Evolutionary conservation across 92 coral and sea anemone genomes (phyloP).

Genomic region (Meandrina meandrites): DNA sequence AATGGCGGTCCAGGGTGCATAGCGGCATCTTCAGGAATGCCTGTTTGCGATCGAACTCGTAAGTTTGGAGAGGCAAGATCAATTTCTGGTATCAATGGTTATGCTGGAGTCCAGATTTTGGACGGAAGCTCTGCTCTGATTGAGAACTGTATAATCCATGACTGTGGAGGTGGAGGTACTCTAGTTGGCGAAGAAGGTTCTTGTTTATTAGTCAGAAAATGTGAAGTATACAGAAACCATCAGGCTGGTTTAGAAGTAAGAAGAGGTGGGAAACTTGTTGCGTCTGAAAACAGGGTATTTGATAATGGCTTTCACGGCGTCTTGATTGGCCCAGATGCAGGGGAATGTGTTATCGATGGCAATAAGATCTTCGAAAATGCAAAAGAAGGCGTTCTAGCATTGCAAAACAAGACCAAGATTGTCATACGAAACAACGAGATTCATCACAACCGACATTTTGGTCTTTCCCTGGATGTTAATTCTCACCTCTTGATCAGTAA

Average conservation of each 20-base stretch:
- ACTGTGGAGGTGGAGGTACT: slow-evolving; percentile 68
- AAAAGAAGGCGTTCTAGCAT: slow-evolving; percentile 51
- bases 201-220: slow-evolving; percentile 38
- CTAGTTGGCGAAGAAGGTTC: slow-evolving; percentile 50
- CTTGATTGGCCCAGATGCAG: slow-evolving; percentile 49
- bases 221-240: slow-evolving; percentile 67
- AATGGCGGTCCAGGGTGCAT: slow-evolving; percentile 75
- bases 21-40: slow-evolving; percentile 38
- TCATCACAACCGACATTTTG: slow-evolving; percentile 70
- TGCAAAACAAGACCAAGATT: not conserved
- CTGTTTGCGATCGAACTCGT: slow-evolving; percentile 62
- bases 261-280: slow-evolving; percentile 59
- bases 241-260: slow-evolving; percentile 69
- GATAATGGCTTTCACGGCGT: slow-evolving; percentile 62
- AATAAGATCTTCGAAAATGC: slow-evolving; percentile 72
- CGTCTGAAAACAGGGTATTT: slow-evolving; percentile 56
- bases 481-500: slow-evolving; percentile 19
- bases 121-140: slow-evolving; percentile 36
- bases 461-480: slow-evolving; percentile 53
- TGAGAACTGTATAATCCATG: slow-evolving; percentile 58
- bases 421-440: slow-evolving; percentile 47
- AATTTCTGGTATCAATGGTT: slow-evolving; percentile 50
- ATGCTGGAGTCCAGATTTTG: slow-evolving; percentile 40
- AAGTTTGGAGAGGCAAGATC: slow-evolving; percentile 42
- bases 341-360: slow-evolving; percentile 36